Percentiles rank a stretch among this genome's conserved stretches.
Conservation (phyloP, 1,140 invertebrate species). For the Xylocopa sonorina region DNA sequence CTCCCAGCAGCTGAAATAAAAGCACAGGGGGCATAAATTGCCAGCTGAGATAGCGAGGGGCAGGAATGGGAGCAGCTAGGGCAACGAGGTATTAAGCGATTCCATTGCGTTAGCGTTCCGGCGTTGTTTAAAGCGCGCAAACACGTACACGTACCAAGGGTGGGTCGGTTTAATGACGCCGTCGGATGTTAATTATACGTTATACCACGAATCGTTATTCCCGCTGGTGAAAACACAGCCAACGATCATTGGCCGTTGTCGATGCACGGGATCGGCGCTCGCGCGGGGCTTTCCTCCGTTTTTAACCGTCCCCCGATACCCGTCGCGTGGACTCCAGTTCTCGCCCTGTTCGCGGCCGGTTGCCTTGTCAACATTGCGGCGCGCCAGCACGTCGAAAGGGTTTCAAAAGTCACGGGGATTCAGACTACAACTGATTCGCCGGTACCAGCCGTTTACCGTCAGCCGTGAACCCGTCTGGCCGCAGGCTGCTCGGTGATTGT, state of each 20-base stretch:
- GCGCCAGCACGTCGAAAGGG: conserved; percentile 42
- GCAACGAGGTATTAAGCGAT: conserved; percentile 44
- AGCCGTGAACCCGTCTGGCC: conserved; percentile 14
- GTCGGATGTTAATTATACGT: conserved; percentile 64
- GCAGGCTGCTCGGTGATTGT: conserved; percentile 24
- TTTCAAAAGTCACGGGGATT: conserved; percentile 51
- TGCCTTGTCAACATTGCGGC: conserved; percentile 49
- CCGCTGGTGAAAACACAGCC: conserved; percentile 10
- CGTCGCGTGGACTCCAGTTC: not conserved
- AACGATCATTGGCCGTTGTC: conserved; percentile 35
- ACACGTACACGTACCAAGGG: too few relatives aligned
- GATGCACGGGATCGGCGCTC: not conserved
- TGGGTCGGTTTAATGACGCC: conserved; percentile 55
- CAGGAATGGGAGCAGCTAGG: not conserved
- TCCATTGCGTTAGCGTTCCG: conserved; percentile 33
- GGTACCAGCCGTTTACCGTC: conserved; percentile 41
- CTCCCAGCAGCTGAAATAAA: not conserved
- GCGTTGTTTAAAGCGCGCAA: conserved; percentile 38
- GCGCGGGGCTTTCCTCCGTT: conserved; percentile 23
- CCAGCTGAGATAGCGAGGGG: conserved; percentile 6
- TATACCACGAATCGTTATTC: conserved; percentile 56
- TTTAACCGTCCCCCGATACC: conserved; percentile 18
- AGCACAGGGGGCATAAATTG: conserved; percentile 15
- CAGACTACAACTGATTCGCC: conserved; percentile 26
- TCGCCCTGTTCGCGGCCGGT: conserved; percentile 9